Evolutionary conservation across 92 coral and sea anemone species (phyloP).

Genomic region (Muricea muricata): DNA sequence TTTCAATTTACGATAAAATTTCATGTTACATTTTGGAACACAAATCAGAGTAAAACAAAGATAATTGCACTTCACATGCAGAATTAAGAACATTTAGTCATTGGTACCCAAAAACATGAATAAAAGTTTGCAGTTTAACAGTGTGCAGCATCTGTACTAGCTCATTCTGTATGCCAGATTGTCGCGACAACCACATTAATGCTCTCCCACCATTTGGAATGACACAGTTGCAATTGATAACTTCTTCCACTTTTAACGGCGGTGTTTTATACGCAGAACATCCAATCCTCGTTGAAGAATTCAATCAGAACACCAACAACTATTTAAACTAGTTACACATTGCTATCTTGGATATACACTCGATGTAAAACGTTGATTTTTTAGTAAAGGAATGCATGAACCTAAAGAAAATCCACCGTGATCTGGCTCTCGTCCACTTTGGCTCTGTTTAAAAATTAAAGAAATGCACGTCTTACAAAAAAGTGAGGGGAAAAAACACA

Average conservation of each 20-base stretch:
- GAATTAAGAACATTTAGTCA: not conserved
- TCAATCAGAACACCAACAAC: not conserved
- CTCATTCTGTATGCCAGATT: not conserved
- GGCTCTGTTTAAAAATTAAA: conserved; percentile 76
- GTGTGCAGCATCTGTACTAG: not conserved
- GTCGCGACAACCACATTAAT: not conserved
- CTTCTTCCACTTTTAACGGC: not conserved
- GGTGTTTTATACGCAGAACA: not conserved
- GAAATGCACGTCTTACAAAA: not conserved
- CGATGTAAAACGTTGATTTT: not conserved
- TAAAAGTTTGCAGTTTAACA: not conserved
- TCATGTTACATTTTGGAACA: not conserved
- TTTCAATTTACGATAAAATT: not conserved
- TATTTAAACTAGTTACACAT: conserved; percentile 1
- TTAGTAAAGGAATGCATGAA: not conserved
- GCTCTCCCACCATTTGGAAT: not conserved
- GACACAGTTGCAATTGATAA: not conserved
- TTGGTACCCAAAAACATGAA: not conserved
- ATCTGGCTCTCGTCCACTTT: conserved; percentile 97
- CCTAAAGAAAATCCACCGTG: conserved; percentile 92
- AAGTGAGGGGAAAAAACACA: not conserved
- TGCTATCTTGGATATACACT: not conserved
- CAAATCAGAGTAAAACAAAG: not conserved
- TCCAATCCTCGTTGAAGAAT: not conserved
- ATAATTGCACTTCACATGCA: not conserved